Base-by-base conservation (phyloP, 1,140 invertebrate genomes). In the Phocides pigmalion region DNA sequence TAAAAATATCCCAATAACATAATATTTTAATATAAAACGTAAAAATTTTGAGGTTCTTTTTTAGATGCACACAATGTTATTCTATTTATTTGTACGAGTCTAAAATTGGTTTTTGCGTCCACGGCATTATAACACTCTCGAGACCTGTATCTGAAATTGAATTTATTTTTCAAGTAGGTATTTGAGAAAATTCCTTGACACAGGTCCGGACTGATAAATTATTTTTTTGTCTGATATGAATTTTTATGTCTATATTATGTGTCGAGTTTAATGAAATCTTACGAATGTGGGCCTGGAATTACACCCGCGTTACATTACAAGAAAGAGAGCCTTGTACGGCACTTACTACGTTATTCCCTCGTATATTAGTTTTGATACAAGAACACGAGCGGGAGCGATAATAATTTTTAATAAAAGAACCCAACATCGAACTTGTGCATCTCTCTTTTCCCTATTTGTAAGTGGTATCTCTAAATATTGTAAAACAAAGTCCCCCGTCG, bases 301-400 rank as follows among this genome's bases (percentile, higher is more conserved):
- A 49, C 46, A 49, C 19, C 12, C 46, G 66, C 68, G 62, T 73
- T 63, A 69, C 62, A 51, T 72, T 67, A 64, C 51, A 66, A 70
- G 70, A 81, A 69, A 72, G 66, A 72, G 69, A 72, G 47, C 41
- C 49, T 53, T 35, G 56, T 35, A 67, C 59, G 51, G 56, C 35
- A 53, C 59, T 69, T 56, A 64, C 53, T 46, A 64, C 47, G 32
- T 58, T 32, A 53, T 65, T 65, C 11, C 49, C 32, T 35, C 39
- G 62, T 56, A 39, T 63, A 50, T 63, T 44, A 49, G 47, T 37
- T 42, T 41, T 37, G 28, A 64, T 28, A 2, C 14, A 66, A 59
- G 58, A n/a, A 39, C 16, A 63, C 28, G 15, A 50, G 62, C 53
- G 25, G 9, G 5, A 64, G 65, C 61, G 64, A 37, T 66, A 66